Evolutionary conservation across 2,113 vertebrate genomes (phyloP), one percentile per base, ranked within the genome.

Genomic region (Mormyrus lacerda): DNA sequence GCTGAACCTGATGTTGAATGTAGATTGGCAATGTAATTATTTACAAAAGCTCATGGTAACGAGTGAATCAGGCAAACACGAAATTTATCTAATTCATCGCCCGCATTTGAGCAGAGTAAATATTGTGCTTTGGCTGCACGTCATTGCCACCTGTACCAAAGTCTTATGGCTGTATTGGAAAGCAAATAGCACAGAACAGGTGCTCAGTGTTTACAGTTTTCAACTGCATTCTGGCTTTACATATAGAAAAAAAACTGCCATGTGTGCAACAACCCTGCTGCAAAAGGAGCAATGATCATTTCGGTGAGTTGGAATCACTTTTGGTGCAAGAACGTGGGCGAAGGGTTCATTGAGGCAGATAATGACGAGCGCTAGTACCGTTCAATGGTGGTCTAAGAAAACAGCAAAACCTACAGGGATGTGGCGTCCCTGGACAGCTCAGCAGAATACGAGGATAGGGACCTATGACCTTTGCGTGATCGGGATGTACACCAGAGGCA

Each of bases 181-280:
- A 95, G 94, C 91, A 94, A 96, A 96, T 94, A 95, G 84, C 84
- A 91, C 87, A 90, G 87, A 82, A 91, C 95, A 95, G 95, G 94
- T 95, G 95, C 91, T 94, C 89, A 90, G 93, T 94, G 91, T 95
- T 93, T 92, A 95, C 94, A 85, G 91, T 76, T 91, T 94, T 93
- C 93, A 94, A 94, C 93, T 92, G 91, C 92, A 92, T 91, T 89
- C 73, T 55, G 73, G 55, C 42, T 21, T 27, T 42, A 58, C 1
- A 82, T 48, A 39, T 35, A 42, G 39, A 50, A 85, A 27, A 19
- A 45, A 11, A 51, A 47, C 42, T 84, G 82, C 1, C 44, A 51
- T 50, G 5, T 85, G 24, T 47, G 9, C 24, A 44, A 47, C 82
- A 44, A 6, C 44, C 1, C 15, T 47, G 21, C 79, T 44, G 35